Base-by-base conservation (phyloP, 2,888 invertebrate species). In the Isotomurus palustris region DNA sequence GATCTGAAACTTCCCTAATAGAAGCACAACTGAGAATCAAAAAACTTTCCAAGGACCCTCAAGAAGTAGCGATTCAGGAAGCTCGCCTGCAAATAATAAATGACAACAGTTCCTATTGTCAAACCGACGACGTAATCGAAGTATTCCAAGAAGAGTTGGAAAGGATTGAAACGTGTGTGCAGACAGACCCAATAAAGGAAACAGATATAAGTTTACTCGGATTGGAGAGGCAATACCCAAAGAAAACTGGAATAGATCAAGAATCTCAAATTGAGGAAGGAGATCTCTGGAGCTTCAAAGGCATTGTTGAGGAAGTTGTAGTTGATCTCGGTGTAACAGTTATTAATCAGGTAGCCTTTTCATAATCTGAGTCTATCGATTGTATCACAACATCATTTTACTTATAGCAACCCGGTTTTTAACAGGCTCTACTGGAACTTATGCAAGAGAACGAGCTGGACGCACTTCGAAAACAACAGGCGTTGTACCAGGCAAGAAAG, bases 371-470 rank as follows among this genome's bases (percentile, higher is more conserved):
- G 8, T 32, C 8, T 32, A 32, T 32, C 8, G 10, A 5, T 25
- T 22, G 24, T 43, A 21, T 43, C 24, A 10, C 6, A n/a, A 40
- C n/a, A n/a, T n/a, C n/a, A n/a, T n/a, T n/a, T n/a, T n/a, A n/a
- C n/a, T n/a, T n/a, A n/a, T n/a, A n/a, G 10, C 17, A 17, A 17
- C 8, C 6, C 40, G 40, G 10, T 24, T 44, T 21, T 6, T 8
- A 8, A 19, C 40, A 41, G 48, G 54, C 54, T 2, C n/a, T 55
- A n/a, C 25, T 38, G 6, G 54, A 55, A 12, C 19, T 55, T 2
- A 55, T 55, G 54, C 32, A 45, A 14, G 54, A 55, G 28, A n/a
- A 28, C 24, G 54, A 55, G 22, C 24, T 55, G 21, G 40, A 48
- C 4, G 22, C 17, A 14, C 24, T 55, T 17, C 19, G 25, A 8